Conservation (phyloP, 2,113 vertebrate genomes). For the Oreotrochilus melanogaster region DNA sequence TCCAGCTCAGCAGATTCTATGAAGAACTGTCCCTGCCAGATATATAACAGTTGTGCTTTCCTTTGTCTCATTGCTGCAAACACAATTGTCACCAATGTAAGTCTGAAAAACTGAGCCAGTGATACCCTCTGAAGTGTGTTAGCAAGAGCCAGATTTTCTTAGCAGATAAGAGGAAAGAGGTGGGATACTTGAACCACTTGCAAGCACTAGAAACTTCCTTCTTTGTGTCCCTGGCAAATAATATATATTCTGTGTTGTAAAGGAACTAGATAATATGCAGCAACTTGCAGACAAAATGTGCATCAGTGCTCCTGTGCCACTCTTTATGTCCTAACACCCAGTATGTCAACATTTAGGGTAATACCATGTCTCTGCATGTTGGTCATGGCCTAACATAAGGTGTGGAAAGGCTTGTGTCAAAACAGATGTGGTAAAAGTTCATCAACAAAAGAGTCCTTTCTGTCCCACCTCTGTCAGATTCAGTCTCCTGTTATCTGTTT, state of each 20-base stretch:
- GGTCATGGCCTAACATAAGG: not conserved
- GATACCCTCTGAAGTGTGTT: not conserved
- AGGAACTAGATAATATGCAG: not conserved
- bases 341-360: not conserved
- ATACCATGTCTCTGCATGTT: not conserved
- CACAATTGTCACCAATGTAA: rapidly evolving
- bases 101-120: not conserved
- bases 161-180: not conserved
- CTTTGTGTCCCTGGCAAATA: not conserved
- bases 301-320: not conserved
- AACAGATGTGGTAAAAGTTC: not conserved
- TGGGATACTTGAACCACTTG: not conserved
- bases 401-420: not conserved
- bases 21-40: not conserved
- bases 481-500: not conserved
- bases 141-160: not conserved
- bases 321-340: not conserved
- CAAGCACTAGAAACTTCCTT: not conserved
- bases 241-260: not conserved
- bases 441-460: not conserved
- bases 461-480: not conserved
- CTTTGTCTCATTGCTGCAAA: not conserved
- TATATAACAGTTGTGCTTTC: not conserved
- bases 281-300: not conserved
- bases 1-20: no score